Evolutionary conservation across 2,113 vertebrate species (phyloP).

Genomic region (Hassar affinis): DNA sequence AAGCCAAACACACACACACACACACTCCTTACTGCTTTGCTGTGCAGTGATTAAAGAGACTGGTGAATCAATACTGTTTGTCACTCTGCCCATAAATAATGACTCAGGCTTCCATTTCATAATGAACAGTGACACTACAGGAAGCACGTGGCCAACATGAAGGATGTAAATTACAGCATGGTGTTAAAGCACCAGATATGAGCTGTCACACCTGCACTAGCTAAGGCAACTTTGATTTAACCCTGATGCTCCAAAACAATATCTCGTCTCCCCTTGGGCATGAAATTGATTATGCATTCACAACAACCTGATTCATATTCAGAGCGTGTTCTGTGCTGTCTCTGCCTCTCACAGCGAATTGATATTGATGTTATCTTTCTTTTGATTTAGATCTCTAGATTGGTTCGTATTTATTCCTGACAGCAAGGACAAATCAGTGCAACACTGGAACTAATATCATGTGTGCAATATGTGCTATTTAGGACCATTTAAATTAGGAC

Average conservation of each 20-base stretch:
- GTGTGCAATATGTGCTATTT: background rate
- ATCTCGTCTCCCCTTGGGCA: background rate
- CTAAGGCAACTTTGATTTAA: constrained; percentile 5
- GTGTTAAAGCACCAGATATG: constrained; percentile 25
- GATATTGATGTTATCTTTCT: background rate
- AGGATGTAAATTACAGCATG: constrained; percentile 32
- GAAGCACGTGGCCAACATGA: constrained; percentile 7
- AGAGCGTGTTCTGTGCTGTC: background rate
- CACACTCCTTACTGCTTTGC: constrained; percentile 16
- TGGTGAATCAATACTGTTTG: constrained; percentile 43
- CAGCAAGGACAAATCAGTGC: background rate
- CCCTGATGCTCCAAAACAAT: background rate
- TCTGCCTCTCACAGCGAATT: constrained; percentile 1
- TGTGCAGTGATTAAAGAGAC: constrained; percentile 25
- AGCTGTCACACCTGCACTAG: background rate
- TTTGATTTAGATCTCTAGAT: background rate
- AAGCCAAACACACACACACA: constrained; percentile 11
- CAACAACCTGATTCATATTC: constrained; percentile 30
- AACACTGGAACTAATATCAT: background rate
- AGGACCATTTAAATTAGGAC: too few relatives aligned
- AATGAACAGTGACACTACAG: constrained; percentile 42
- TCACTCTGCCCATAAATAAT: constrained; percentile 42
- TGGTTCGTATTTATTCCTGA: background rate
- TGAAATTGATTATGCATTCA: constrained; percentile 15
- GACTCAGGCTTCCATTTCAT: constrained; percentile 47